Evolutionary conservation across 2,113 vertebrate species (phyloP), one percentile per base, ranked within the genome.

Genomic region (Mus musculus): DNA sequence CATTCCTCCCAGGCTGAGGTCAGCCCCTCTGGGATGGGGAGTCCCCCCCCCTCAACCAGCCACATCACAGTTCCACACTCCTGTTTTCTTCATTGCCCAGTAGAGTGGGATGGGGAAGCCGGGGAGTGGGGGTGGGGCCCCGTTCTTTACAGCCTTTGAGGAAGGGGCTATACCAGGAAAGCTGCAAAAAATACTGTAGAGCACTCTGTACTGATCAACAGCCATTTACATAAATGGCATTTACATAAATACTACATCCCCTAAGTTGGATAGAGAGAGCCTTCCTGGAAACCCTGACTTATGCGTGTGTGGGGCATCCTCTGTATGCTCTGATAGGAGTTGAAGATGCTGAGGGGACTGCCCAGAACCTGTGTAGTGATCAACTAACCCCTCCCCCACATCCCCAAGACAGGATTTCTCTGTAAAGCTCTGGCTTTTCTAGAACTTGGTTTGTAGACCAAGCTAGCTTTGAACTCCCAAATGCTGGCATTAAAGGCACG

Each of bases 1-100:
- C 97, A 98, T 98, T 98, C 97, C 96, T 97, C 97, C 73, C 86
- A 0, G 87, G 77, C 97, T 98, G 97, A 97, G 97, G 97, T 98
- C 97, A 98, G 97, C 97, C 95, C 97, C 97, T 97, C 72, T 86
- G 97, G 92, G 97, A 96, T 61, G 93, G 69, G 73, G 86, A 61
- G 76, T 59, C 95, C 95, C 96, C 93, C 91, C 72, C n/a, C 61
- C 75, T 4, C 36, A 28, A 78, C 36, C 84, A 96, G 97, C 97
- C 97, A 98, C 97, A 98, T 97, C 97, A 97, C 97, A 96, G 92
- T 82, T 97, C 96, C 73, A 72, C 71, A 54, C 97, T 98, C 82
- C 97, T 97, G 97, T 97, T 97, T 98, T 97, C 97, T 93, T 89
- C 97, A 95, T 97, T 94, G 96, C 96, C 95, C 95, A 59, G 95